These are phyloP conservation scores for Drosophila melanocephala DNA, from an alignment of 2,888 invertebrate species.

Conservation along the genomic window DNA sequence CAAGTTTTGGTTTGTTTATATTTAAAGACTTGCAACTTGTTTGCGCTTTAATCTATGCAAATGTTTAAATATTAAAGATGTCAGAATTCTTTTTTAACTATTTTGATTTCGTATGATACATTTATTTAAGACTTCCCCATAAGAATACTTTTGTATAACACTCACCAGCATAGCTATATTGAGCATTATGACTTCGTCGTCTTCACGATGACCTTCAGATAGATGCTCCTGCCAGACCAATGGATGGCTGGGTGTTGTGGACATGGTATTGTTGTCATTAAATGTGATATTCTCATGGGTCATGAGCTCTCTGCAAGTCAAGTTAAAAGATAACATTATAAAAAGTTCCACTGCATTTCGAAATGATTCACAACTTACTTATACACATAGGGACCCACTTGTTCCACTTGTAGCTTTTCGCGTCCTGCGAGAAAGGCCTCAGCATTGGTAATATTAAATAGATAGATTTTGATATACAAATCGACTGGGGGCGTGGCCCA, in stretches of 20 bases:
- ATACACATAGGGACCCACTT: conserved; percentile 95
- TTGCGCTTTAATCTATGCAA: neutral
- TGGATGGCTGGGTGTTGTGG: conserved; percentile 90
- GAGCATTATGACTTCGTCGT: conserved; percentile 91
- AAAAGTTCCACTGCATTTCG: too few species aligned
- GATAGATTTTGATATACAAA: conserved; percentile 90
- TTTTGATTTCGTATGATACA: neutral
- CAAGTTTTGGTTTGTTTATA: neutral
- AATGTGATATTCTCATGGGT: conserved; percentile 90
- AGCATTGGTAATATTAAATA: conserved; percentile 94
- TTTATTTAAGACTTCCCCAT: neutral
- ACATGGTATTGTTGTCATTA: conserved; percentile 91
- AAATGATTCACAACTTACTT: conserved; percentile 87
- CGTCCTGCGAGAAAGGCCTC: conserved; percentile 91
- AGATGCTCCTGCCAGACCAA: conserved; percentile 91
- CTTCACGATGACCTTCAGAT: conserved; percentile 90
- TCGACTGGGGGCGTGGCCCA: conserved; percentile 93
- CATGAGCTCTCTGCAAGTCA: conserved; percentile 88
- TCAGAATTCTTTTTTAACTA: too few species aligned
- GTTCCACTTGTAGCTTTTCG: conserved; percentile 89
- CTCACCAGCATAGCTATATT: conserved; percentile 95
- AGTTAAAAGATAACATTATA: neutral
- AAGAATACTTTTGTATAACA: conserved; percentile 23
- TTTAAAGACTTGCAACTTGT: neutral
- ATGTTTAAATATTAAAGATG: neutral